These are phyloP conservation scores for Aplysina aerophoba DNA, from an alignment of 37 sponge, comb jelly and placozoan genomes.

Conservation along the genomic window DNA sequence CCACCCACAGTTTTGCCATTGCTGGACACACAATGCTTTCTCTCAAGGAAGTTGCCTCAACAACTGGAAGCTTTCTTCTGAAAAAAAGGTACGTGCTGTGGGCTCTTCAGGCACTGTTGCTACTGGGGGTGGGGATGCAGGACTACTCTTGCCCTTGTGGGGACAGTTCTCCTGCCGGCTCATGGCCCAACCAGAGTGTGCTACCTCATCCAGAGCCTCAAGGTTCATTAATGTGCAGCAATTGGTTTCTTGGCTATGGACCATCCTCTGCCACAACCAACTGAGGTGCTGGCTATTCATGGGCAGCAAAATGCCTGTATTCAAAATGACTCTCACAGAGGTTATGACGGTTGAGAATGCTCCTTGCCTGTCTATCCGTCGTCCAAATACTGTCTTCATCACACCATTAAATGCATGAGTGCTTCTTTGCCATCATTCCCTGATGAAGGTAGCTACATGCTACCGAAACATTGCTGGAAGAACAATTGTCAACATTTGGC, in stretches of 20 bases:
- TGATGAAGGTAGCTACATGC: too few relatives aligned
- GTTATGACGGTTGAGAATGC: conserved; percentile 78
- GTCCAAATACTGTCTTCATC: conserved; percentile 87
- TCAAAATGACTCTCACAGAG: conserved; percentile 64
- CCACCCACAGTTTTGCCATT: conserved; percentile 65
- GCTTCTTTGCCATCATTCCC: too few relatives aligned
- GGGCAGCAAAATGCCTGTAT: conserved; percentile 74
- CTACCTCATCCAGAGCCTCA: conserved; percentile 45
- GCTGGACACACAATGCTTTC: conserved; percentile 73
- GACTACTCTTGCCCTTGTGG: conserved; percentile 86
- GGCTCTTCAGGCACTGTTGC: conserved; percentile 72
- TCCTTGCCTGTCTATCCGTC: conserved; percentile 75
- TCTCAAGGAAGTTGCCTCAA: conserved; percentile 49
- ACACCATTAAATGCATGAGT: too few relatives aligned
- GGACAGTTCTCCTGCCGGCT: conserved; percentile 89
- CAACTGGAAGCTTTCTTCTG: conserved; percentile 61
- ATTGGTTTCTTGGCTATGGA: conserved; percentile 92
- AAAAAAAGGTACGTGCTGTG: conserved; percentile 74
- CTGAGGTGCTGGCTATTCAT: conserved; percentile 84
- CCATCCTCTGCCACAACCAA: conserved; percentile 86
- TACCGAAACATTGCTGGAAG: too few relatives aligned
- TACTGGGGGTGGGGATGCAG: conserved; percentile 34
- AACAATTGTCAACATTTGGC: too few relatives aligned
- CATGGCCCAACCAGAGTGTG: conserved; percentile 86
- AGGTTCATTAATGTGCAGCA: conserved; percentile 87